Percentiles rank a stretch among this genome's conserved stretches.
phyloP scores from a whole-genome alignment of 2,888 invertebrate genomes.

The Hydrotaea diabolus region DNA sequence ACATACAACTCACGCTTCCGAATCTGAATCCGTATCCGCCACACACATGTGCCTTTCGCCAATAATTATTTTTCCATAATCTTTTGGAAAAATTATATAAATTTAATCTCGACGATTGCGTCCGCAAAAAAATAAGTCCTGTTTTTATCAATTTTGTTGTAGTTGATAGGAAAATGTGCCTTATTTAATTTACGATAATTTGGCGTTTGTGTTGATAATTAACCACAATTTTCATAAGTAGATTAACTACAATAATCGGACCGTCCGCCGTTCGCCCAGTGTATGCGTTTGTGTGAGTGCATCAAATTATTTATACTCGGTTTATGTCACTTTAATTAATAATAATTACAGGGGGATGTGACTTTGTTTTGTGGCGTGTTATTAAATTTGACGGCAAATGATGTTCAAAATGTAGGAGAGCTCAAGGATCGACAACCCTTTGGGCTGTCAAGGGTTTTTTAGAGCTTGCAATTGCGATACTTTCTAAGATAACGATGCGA shows the following conservation, averaged over 20 bases:
- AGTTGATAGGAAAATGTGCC: not conserved
- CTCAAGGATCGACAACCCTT: too few species aligned
- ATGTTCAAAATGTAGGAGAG: too few species aligned
- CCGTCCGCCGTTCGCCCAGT: not conserved
- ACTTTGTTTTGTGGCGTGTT: too few species aligned
- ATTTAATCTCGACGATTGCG: not conserved
- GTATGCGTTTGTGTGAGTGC: not conserved
- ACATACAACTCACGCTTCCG: not conserved
- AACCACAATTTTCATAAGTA: slow-evolving; percentile 61
- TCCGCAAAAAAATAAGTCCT: too few species aligned
- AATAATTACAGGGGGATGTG: not conserved
- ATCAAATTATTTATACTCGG: not conserved
- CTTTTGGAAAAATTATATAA: slow-evolving; percentile 19
- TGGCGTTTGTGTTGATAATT: slow-evolving; percentile 59
- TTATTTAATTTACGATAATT: slow-evolving; percentile 43
- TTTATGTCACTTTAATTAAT: slow-evolving; percentile 21
- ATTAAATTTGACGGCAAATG: too few species aligned
- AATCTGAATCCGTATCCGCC: not conserved
- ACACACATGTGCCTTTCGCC: not conserved
- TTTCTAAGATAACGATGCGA: too few species aligned
- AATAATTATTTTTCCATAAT: slow-evolving; percentile 25
- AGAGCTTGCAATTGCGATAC: too few species aligned
- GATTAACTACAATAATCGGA: slow-evolving; percentile 41
- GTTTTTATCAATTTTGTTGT: not conserved
- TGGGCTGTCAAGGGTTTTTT: too few species aligned